Percentiles rank a stretch among this genome's conserved stretches.
These are phyloP conservation scores for Scomber japonicus DNA, from an alignment of 2,113 vertebrate genomes.

Conservation along the genomic window DNA sequence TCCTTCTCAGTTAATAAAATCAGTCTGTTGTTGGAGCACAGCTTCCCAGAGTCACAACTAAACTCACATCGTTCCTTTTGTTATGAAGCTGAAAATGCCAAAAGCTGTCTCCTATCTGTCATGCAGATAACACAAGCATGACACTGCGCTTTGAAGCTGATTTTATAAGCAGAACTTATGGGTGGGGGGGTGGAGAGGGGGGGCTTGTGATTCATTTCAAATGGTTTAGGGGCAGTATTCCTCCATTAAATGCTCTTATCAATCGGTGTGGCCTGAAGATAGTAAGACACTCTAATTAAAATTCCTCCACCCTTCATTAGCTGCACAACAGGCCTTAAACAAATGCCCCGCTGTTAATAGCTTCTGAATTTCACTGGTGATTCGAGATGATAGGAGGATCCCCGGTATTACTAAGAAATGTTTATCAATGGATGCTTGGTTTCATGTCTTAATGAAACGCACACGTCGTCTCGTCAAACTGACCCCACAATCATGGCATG, in stretches of 20 bases:
- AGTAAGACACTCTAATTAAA: slow-evolving; percentile 74
- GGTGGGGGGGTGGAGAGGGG: neutral
- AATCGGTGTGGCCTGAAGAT: slow-evolving; percentile 60
- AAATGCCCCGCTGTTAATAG: slow-evolving; percentile 61
- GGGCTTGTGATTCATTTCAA: slow-evolving; percentile 45
- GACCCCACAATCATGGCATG: neutral
- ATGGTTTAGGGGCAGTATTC: slow-evolving; percentile 42
- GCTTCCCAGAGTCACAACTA: neutral
- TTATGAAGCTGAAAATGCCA: slow-evolving; percentile 40
- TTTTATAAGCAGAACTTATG: slow-evolving; percentile 34
- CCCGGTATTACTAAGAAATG: slow-evolving; percentile 21
- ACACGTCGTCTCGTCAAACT: neutral
- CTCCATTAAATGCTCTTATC: slow-evolving; percentile 63
- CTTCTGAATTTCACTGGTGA: slow-evolving; percentile 45
- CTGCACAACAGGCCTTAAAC: slow-evolving; percentile 69
- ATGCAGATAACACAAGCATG: slow-evolving; percentile 25
- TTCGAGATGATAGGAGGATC: slow-evolving; percentile 28
- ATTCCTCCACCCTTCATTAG: slow-evolving; percentile 71
- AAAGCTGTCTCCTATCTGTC: slow-evolving; percentile 43
- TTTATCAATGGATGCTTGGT: slow-evolving; percentile 29
- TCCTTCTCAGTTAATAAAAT: slow-evolving; percentile 12
- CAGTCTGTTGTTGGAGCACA: neutral
- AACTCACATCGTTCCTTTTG: slow-evolving; percentile 11
- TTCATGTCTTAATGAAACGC: slow-evolving; percentile 8
- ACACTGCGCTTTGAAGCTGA: slow-evolving; percentile 42